Base-by-base conservation (phyloP, 2,797 vertebrate genomes). In the Darevskia mixta region DNA sequence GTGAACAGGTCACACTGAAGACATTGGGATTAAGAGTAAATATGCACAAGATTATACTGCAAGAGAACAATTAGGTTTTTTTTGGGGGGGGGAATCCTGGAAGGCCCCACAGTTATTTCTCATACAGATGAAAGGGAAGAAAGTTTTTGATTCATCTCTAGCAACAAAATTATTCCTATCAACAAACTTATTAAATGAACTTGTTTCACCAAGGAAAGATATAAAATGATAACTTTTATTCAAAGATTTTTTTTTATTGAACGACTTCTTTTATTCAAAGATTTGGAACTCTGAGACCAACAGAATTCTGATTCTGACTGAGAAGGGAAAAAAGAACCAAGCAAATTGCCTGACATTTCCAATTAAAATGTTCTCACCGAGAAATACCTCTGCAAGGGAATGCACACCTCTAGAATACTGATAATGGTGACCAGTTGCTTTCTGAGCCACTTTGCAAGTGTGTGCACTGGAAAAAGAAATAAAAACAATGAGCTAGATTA, bases 51-150 rank as follows among this genome's bases (percentile, higher is more conserved):
- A 73, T 73, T 73, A 6, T 73, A 20, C n/a, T 32, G n/a, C 55
- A 61, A 79, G 1, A 79, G 55, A 61, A 79, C n/a, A 35, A 79
- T 61, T 32, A 32, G 8, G 18, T 61, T 95, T 90, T 90, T 38
- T 3, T 3, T 2, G 38, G 38, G 88, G 86, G 41, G 88, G 86
- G 91, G 95, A 78, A 84, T 80, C 18, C 5, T 80, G n/a, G 58
- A 77, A 80, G 1, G 20, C 9, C 32, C n/a, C 55, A 38, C 92
- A 92, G 79, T 86, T 90, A 87, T 88, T 95, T 95, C 89, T 85
- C 35, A 73, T 20, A 13, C 90, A 86, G 86, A n/a, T 73, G 81
- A 83, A 89, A 92, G 73, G 78, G 61, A 92, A 83, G 2, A 13
- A 0, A 0, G 2, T 38, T n/a, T 38, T 9, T 35, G 23, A 79